Conservation (phyloP, 2,888 invertebrate genomes). For the Epistrophe grossulariae region DNA sequence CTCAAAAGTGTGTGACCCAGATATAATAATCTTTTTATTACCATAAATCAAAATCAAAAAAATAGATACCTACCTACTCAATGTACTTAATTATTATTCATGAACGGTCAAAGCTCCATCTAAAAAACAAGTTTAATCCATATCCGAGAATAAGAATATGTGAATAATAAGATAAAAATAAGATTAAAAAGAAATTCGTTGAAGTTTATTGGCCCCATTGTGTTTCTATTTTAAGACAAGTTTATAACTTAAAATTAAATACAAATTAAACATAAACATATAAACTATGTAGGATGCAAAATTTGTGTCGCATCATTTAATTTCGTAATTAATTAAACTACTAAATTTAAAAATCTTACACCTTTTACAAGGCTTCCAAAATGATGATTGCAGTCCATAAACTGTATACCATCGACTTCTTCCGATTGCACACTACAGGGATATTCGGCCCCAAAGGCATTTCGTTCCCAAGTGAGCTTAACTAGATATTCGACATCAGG, state of each 20-base stretch:
- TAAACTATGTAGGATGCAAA: background rate
- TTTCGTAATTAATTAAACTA: constrained; percentile 50
- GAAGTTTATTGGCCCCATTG: constrained; percentile 79
- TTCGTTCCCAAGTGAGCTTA: constrained; percentile 80
- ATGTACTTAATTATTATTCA: background rate
- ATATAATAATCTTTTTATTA: background rate
- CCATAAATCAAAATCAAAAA: background rate
- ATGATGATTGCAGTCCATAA: constrained; percentile 79
- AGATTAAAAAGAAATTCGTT: constrained; percentile 33
- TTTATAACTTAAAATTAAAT: constrained; percentile 32
- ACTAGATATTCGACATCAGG: constrained; percentile 81
- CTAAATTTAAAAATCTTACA: constrained; percentile 80
- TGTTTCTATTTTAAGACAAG: constrained; percentile 34
- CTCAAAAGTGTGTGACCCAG: background rate
- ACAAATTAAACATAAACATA: constrained; percentile 5
- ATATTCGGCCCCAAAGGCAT: constrained; percentile 82
- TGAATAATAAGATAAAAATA: constrained; percentile 25
- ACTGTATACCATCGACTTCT: constrained; percentile 80
- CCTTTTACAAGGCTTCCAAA: constrained; percentile 82
- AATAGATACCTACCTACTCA: background rate
- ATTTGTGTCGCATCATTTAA: background rate
- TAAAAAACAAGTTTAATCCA: constrained; percentile 37
- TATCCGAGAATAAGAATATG: constrained; percentile 16
- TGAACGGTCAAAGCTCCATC: constrained; percentile 26
- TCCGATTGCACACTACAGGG: constrained; percentile 82